Base-by-base conservation (phyloP, 2,113 vertebrate genomes). In the Rhinopomastus cyanomelas region DNA sequence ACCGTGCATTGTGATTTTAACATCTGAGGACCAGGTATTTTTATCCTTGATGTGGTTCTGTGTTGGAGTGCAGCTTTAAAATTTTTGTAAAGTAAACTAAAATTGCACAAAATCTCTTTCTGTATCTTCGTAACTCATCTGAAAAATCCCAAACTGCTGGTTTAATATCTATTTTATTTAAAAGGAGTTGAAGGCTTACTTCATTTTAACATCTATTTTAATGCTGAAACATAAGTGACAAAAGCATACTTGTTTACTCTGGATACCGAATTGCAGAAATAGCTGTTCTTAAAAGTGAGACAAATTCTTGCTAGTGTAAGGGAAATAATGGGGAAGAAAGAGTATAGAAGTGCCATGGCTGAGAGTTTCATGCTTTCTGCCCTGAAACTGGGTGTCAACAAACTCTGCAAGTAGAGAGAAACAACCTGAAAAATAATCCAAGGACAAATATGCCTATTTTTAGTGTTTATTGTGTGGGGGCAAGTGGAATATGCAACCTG, bases 251-350 rank as follows among this genome's bases (percentile, higher is more conserved):
- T 78, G 37, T 3, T 73, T 74, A 34, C 8, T 76, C 36, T 75
- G 39, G 52, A 26, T 55, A 56, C 51, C 56, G 57, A 89, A 64
- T 83, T 93, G 53, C 79, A 92, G 65, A 77, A 95, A 83, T 81
- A 83, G 52, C 42, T 72, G 7, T 81, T 90, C 62, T 81, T 84
- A 77, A 60, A 85, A 92, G 36, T 49, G 76, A 91, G 91, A 92
- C 34, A 81, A 55, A 37, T 73, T 91, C 62, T 90, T 95, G 83
- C 92, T 82, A 51, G 55, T 59, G 42, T 87, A 87, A 88, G 90
- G 86, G 81, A 90, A 91, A 93, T 93, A 94, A 95, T 95, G 42
- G 48, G 86, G 88, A 95, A 95, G 85, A 81, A 66, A 55, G 53
- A 81, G 76, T 49, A 19, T 62, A 91, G 93, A 94, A 87, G 56